phyloP scores from a whole-genome alignment of 2,113 vertebrate genomes.

The Myotis davidii region DNA sequence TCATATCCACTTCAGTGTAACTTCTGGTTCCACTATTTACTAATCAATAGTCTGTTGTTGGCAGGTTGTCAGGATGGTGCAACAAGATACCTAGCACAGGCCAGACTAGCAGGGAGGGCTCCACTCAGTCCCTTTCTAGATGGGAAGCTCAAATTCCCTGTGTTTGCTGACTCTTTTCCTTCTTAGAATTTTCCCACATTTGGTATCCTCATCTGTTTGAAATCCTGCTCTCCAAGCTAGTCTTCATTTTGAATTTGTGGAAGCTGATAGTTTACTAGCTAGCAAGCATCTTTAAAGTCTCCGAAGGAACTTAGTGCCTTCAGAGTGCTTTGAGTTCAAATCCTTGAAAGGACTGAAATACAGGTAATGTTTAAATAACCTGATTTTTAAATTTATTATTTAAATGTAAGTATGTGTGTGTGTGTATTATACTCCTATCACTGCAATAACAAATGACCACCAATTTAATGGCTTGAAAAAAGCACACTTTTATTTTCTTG shows the following conservation, averaged over 20 bases:
- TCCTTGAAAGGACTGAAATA: not conserved
- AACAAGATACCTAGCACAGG: not conserved
- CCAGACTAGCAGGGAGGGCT: not conserved
- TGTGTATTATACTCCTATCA: not conserved
- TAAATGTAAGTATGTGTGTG: not conserved
- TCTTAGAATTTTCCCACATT: not conserved
- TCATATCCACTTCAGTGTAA: not conserved
- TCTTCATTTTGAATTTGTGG: not conserved
- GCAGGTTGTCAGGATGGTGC: not conserved
- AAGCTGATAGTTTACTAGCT: not conserved
- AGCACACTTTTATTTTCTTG: not conserved
- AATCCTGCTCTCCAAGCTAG: not conserved
- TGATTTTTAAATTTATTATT: not conserved
- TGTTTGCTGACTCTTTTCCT: not conserved
- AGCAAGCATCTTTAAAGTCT: not conserved
- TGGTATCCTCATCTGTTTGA: not conserved
- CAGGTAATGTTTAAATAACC: not conserved
- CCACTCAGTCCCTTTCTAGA: not conserved
- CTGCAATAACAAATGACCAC: not conserved
- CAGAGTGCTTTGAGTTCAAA: not conserved
- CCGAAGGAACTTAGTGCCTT: not conserved
- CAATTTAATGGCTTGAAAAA: not conserved
- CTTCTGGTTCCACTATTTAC: not conserved
- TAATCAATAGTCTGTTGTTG: not conserved
- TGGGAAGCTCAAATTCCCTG: not conserved